Percentiles rank a stretch among this genome's conserved stretches.
These are phyloP conservation scores for Cyrtonyx montezumae DNA, from an alignment of 2,113 vertebrate genomes.

Conservation along the genomic window DNA sequence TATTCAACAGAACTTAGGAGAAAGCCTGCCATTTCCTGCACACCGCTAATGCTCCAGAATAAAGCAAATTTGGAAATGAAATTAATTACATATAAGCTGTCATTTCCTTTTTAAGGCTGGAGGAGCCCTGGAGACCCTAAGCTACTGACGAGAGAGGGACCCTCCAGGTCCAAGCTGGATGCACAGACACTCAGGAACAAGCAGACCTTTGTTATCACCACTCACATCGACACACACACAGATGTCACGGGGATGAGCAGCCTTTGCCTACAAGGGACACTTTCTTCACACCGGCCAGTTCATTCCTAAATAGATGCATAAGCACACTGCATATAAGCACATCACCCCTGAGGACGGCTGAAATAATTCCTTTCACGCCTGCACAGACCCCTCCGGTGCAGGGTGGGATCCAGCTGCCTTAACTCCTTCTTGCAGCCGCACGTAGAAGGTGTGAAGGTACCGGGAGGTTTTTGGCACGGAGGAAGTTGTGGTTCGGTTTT, in stretches of 20 bases:
- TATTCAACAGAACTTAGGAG: background rate
- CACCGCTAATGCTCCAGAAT: background rate
- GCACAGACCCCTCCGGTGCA: too few relatives aligned
- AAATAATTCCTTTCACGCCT: background rate
- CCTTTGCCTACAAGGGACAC: background rate
- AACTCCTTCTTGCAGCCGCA: background rate
- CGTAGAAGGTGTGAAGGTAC: background rate
- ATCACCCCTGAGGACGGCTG: background rate
- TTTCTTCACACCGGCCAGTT: background rate
- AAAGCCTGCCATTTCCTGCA: background rate
- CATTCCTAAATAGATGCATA: accelerated
- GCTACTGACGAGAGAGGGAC: conserved; percentile 55
- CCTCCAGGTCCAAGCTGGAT: background rate
- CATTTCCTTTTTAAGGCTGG: conserved; percentile 71
- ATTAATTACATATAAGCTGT: background rate
- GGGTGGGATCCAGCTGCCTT: background rate
- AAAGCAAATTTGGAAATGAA: background rate
- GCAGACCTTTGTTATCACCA: conserved; percentile 46
- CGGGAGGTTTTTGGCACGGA: background rate
- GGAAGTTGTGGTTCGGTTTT: background rate
- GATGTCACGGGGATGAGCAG: background rate
- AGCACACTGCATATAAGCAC: background rate
- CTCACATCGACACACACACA: background rate
- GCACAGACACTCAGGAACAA: conserved; percentile 25
- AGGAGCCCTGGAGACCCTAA: conserved; percentile 39